Conservation (phyloP, 2,113 vertebrate species). For the Lycaon pictus region DNA sequence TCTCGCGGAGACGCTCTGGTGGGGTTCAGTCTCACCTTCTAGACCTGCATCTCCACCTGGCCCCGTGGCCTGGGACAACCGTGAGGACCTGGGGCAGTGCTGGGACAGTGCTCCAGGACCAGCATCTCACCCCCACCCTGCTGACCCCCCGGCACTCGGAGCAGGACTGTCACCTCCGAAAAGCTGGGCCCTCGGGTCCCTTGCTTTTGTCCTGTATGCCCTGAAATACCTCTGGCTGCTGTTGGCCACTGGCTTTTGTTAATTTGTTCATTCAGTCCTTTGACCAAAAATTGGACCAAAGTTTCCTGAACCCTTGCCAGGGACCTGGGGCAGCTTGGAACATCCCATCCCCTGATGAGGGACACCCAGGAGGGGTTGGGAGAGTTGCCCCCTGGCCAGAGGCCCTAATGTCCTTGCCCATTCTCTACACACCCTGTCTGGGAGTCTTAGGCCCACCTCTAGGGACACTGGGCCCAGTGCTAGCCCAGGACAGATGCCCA, state of each 20-base stretch:
- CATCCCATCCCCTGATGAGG: background rate
- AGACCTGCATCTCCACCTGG: background rate
- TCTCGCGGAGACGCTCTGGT: background rate
- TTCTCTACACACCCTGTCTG: background rate
- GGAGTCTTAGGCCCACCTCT: background rate
- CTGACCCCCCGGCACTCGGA: background rate
- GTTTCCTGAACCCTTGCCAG: background rate
- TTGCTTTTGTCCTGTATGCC: fast-evolving
- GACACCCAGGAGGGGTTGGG: background rate
- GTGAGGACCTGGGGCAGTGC: background rate
- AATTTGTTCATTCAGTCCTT: background rate
- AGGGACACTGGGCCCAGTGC: background rate
- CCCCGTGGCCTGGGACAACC: background rate
- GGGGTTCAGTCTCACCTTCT: too few relatives aligned
- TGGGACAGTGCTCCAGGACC: background rate
- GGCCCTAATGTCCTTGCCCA: background rate
- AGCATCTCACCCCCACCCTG: background rate
- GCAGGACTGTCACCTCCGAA: background rate
- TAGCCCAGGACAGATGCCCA: background rate
- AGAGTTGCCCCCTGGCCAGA: background rate
- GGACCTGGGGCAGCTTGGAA: background rate
- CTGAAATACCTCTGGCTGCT: background rate
- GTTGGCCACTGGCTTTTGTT: fast-evolving
- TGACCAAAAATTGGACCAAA: background rate
- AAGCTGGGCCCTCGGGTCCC: too few relatives aligned